phyloP scores from a whole-genome alignment of 2,888 invertebrate genomes.

The Cataglyphis rosenhaueri region DNA sequence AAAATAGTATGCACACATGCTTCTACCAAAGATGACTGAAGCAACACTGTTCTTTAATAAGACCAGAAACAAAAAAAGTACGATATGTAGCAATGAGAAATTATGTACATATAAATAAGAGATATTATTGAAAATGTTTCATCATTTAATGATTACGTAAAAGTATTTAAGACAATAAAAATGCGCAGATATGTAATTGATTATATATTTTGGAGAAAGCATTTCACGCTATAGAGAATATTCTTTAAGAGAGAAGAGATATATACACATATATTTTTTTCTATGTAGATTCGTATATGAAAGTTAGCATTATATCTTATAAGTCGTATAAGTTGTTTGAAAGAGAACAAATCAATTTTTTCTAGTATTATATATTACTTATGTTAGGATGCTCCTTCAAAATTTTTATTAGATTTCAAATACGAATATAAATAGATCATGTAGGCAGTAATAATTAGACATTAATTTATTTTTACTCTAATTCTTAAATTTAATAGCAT shows the following conservation, averaged over 20 bases:
- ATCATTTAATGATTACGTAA: conserved; percentile 60
- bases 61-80: conserved; percentile 76
- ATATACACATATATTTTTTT: conserved; percentile 70
- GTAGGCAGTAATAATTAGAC: conserved; percentile 51
- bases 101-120: conserved; percentile 62
- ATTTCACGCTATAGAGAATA: conserved; percentile 75
- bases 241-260: conserved; percentile 77
- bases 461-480: too few species aligned
- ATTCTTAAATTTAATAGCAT: too few species aligned
- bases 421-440: conserved; percentile 63
- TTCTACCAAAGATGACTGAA: conserved; percentile 84
- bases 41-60: conserved; percentile 76
- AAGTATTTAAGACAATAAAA: conserved; percentile 52
- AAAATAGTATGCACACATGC: conserved; percentile 66
- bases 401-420: conserved; percentile 58
- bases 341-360: conserved; percentile 68
- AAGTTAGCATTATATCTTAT: conserved; percentile 74
- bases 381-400: conserved; percentile 75
- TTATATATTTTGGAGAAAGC: conserved; percentile 80
- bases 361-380: conserved; percentile 77
- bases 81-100: conserved; percentile 62
- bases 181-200: conserved; percentile 17
- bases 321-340: conserved; percentile 60
- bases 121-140: conserved; percentile 67
- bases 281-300: conserved; percentile 76